Percentiles rank a stretch among this genome's conserved stretches.
Evolutionary conservation across 2,113 vertebrate genomes (phyloP).

Genomic region (Scortum barcoo): DNA sequence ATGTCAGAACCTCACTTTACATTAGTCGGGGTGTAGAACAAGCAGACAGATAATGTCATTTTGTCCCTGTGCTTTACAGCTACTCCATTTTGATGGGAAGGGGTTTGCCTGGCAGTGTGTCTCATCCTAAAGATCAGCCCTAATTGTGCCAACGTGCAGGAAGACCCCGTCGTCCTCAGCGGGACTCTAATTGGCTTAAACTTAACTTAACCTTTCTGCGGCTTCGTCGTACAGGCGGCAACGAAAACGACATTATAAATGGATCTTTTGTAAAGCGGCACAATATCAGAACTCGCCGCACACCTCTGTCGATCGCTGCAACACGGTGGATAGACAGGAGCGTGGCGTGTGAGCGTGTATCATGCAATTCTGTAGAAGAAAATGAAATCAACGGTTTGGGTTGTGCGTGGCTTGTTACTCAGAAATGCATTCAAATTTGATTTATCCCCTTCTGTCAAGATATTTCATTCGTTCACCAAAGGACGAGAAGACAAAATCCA

Average conservation of each 20-base stretch:
- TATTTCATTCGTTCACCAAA: slow-evolving; percentile 41
- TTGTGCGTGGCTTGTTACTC: background rate
- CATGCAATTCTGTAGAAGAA: slow-evolving; percentile 9
- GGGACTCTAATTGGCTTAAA: slow-evolving; percentile 82
- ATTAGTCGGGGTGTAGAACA: slow-evolving; percentile 78
- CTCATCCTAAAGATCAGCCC: slow-evolving; percentile 81
- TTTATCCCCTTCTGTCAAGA: slow-evolving; percentile 43
- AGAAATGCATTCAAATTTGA: slow-evolving; percentile 42
- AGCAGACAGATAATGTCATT: slow-evolving; percentile 82
- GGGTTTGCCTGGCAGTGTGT: slow-evolving; percentile 63
- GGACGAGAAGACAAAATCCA: slow-evolving; percentile 35
- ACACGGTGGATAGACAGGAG: background rate
- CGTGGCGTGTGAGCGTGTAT: slow-evolving; percentile 13
- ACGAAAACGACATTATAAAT: slow-evolving; percentile 62
- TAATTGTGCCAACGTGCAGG: slow-evolving; percentile 77
- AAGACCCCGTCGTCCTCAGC: slow-evolving; percentile 64
- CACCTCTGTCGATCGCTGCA: slow-evolving; percentile 8
- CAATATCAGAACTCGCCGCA: slow-evolving; percentile 43
- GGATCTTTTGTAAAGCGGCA: slow-evolving; percentile 68
- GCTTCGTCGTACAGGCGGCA: slow-evolving; percentile 49
- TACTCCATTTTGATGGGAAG: slow-evolving; percentile 67
- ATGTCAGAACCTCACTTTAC: slow-evolving; percentile 84
- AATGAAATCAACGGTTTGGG: slow-evolving; percentile 34
- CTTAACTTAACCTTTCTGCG: slow-evolving; percentile 83
- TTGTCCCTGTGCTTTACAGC: slow-evolving; percentile 69